Evolutionary conservation across 2,888 invertebrate genomes (phyloP).

Genomic region (Gnatocerus cornutus): DNA sequence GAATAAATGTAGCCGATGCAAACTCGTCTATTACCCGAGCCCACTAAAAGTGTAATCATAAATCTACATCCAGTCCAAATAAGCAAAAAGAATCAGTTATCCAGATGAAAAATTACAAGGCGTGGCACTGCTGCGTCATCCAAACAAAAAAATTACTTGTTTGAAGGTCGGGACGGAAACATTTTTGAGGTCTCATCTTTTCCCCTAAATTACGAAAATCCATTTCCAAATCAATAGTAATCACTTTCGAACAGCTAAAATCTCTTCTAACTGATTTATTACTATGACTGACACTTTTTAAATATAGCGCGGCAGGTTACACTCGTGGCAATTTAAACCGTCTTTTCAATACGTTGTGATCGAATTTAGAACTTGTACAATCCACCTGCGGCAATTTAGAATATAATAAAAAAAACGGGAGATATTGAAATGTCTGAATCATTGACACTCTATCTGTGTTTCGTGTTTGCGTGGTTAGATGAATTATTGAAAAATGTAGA

Average conservation of each 20-base stretch:
- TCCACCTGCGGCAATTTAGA: constrained; percentile 5
- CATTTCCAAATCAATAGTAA: constrained; percentile 30
- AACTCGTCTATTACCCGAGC: no score
- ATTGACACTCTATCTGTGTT: constrained; percentile 29
- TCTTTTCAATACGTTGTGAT: constrained; percentile 28
- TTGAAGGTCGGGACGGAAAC: constrained; percentile 22
- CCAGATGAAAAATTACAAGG: constrained; percentile 33
- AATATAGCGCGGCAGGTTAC: constrained; percentile 35
- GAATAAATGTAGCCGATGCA: no score
- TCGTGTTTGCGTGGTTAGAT: constrained; percentile 26
- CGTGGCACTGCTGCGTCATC: constrained; percentile 39
- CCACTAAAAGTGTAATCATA: constrained; percentile 12
- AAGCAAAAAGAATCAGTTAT: constrained; percentile 35
- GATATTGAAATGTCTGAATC: constrained; percentile 19
- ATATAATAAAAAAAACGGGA: constrained; percentile 21
- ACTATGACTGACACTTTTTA: constrained; percentile 41
- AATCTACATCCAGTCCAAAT: constrained; percentile 23
- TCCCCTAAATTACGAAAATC: constrained; percentile 29
- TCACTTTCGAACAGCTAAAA: constrained; percentile 29
- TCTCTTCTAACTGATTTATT: constrained; percentile 41
- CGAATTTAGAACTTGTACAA: constrained; percentile 19
- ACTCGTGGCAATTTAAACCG: constrained; percentile 28
- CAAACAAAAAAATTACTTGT: constrained; percentile 38
- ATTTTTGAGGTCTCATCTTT: constrained; percentile 8
- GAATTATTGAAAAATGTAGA: constrained; percentile 25